Conservation (phyloP, 2,797 vertebrate genomes). For the Prionace glauca region DNA sequence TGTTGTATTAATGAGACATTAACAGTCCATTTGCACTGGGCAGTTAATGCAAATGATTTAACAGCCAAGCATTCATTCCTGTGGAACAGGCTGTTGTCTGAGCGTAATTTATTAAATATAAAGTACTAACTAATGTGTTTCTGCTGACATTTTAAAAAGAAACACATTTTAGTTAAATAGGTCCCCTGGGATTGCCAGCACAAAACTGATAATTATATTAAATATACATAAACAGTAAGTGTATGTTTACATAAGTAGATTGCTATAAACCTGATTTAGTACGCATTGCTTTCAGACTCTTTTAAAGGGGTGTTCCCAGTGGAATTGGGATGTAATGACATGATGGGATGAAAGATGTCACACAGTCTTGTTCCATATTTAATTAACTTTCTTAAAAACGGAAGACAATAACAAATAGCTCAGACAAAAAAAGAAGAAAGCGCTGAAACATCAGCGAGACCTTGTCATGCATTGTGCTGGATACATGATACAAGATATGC, state of each 20-base stretch:
- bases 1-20: neutral
- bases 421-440: constrained; percentile 55
- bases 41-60: neutral
- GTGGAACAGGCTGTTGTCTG: neutral
- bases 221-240: constrained; percentile 82
- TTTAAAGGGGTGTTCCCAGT: constrained; percentile 93
- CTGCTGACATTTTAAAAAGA: constrained; percentile 93
- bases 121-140: constrained; percentile 79
- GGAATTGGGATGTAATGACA: constrained; percentile 96
- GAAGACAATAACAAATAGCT: constrained; percentile 92
- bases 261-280: constrained; percentile 97
- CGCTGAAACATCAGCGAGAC: constrained; percentile 77
- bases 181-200: constrained; percentile 66
- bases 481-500: constrained; percentile 61
- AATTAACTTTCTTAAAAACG: constrained; percentile 97
- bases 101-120: constrained; percentile 72
- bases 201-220: constrained; percentile 86
- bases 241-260: constrained; percentile 88
- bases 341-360: constrained; percentile 98
- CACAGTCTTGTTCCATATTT: constrained; percentile 98
- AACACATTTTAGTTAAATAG: constrained; percentile 73
- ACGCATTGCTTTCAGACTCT: constrained; percentile 94
- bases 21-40: neutral
- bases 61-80: neutral
- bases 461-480: constrained; percentile 79